Base-by-base conservation (phyloP, 2,797 vertebrate genomes). In the Apogon hyalosoma region DNA sequence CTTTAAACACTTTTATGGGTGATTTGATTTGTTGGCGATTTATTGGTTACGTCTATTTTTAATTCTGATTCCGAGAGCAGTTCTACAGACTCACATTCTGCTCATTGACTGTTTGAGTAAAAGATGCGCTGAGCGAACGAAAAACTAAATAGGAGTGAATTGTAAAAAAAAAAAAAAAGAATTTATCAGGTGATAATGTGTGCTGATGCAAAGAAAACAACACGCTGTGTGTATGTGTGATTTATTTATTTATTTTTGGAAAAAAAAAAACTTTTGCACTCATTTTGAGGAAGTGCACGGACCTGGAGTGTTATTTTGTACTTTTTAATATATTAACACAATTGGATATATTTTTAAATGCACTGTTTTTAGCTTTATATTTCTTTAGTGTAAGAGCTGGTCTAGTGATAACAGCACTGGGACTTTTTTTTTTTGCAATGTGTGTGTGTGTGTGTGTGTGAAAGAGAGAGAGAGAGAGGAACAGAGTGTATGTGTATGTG, bases 321-420 rank as follows among this genome's bases (percentile, higher is more conserved):
- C 3, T 16, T 48, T 54, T 41, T 13, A 43, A n/a, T 52, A 13
- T 6, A 47, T 11, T 0, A 9, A 43, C 7, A 39, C 38, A 48
- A 7, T 43, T 54, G 4, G 3, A 18, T 12, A 2, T 21, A 6
- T 36, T 43, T 74, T 16, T 0, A 43, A 51, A 48, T 28, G 18
- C 39, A 38, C 15, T 33, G 11, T 57, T 47, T 51, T 14, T 51
- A 51, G 47, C 45, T 79, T 73, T 39, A 9, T 2, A 9, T 8
- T 28, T 36, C 85, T 70, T 49, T 24, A 72, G 42, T 48, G 46
- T 42, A n/a, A 65, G 41, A 65, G 21, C 49, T 52, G 48, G 51
- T 57, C 62, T 70, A 13, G 42, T 72, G 56, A 49, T 28, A 77
- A 58, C 56, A 59, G 53, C 55, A 51, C 10, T 69, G 40, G 53